These are phyloP conservation scores for Garrulus glandarius DNA, from an alignment of 2,797 vertebrate genomes.

Conservation along the genomic window DNA sequence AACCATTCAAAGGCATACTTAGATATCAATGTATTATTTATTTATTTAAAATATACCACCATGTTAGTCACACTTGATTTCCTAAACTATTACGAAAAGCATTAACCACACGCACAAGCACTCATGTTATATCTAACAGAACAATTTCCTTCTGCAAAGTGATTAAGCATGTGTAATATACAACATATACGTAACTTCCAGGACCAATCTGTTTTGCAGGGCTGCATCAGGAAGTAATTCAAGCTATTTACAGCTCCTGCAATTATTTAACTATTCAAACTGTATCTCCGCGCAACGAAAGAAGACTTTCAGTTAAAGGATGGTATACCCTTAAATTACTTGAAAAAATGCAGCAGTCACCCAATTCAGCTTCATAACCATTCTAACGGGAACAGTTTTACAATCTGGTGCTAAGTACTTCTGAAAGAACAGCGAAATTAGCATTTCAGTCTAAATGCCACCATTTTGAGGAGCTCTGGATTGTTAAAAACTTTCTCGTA, in stretches of 20 bases:
- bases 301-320: not conserved
- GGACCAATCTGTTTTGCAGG: not conserved
- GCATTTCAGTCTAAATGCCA: not conserved
- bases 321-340: not conserved
- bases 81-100: fast-evolving
- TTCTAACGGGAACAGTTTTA: not conserved
- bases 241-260: not conserved
- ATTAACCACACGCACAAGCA: not conserved
- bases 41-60: not conserved
- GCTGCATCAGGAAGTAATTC: not conserved
- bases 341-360: not conserved
- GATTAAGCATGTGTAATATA: not conserved
- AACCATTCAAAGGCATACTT: not conserved
- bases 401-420: not conserved
- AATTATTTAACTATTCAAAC: not conserved
- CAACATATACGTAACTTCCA: not conserved
- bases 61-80: not conserved
- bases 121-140: not conserved
- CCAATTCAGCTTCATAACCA: not conserved
- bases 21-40: not conserved
- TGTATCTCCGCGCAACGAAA: not conserved
- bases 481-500: not conserved
- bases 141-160: not conserved
- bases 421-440: not conserved
- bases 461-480: not conserved